A percentile compares a stretch with the other conserved stretches of the same genome.
Conservation (phyloP, 2,888 invertebrate genomes). For the Neuroscelio doddi region DNA sequence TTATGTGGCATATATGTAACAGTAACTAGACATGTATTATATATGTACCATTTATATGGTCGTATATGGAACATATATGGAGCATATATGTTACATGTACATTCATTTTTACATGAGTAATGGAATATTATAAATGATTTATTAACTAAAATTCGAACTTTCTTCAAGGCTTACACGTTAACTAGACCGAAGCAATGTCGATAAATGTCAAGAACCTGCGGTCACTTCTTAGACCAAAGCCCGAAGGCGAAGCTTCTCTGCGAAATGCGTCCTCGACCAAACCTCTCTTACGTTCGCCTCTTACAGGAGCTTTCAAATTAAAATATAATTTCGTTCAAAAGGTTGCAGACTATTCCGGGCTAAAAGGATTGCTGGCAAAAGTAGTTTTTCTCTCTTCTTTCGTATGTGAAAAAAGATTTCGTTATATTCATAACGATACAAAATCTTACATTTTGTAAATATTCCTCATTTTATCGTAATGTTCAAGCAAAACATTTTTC, state of each 20-base stretch:
- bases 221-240: conserved; percentile 65
- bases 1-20: too few species aligned
- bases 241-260: conserved; percentile 62
- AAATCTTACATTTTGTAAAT: conserved; percentile 26
- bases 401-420: conserved; percentile 38
- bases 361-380: conserved; percentile 52
- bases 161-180: too few species aligned
- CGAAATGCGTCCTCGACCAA: conserved; percentile 54
- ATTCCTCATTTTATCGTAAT: conserved; percentile 22
- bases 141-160: too few species aligned
- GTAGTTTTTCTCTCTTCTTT: conserved; percentile 35
- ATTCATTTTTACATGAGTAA: too few species aligned
- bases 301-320: conserved; percentile 66
- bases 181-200: conserved; percentile 60
- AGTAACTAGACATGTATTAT: too few species aligned
- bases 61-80: too few species aligned
- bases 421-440: conserved; percentile 24
- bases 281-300: conserved; percentile 49
- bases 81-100: too few species aligned
- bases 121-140: too few species aligned
- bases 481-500: neutral
- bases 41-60: too few species aligned
- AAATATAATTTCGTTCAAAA: conserved; percentile 64
- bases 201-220: conserved; percentile 68
- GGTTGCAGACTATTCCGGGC: conserved; percentile 53